Evolutionary conservation across 1,140 invertebrate species (phyloP).

Genomic region (Protaetia brevitarsis): DNA sequence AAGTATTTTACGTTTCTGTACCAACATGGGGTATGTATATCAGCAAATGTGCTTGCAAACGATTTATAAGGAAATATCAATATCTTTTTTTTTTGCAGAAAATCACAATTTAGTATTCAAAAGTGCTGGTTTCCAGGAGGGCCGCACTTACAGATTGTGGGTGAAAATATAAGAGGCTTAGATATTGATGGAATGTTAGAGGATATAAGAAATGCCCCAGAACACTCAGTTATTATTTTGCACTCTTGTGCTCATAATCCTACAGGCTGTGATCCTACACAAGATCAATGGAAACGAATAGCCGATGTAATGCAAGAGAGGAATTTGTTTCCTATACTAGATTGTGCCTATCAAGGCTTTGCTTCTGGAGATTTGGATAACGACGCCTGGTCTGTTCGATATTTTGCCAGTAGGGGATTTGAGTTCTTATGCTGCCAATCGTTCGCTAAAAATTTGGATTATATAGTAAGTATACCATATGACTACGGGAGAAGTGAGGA

Average conservation of each 20-base stretch:
- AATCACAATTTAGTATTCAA: slow-evolving; percentile 90
- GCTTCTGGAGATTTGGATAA: slow-evolving; percentile 83
- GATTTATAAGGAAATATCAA: no score
- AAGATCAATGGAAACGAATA: slow-evolving; percentile 87
- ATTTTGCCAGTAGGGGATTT: slow-evolving; percentile 79
- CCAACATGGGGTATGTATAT: no score
- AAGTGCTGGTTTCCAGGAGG: slow-evolving; percentile 80
- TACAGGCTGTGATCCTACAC: slow-evolving; percentile 90
- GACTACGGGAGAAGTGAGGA: no score
- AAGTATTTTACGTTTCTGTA: slow-evolving; percentile 83
- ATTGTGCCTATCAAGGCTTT: no score
- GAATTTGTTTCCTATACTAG: slow-evolving; percentile 95
- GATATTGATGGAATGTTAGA: slow-evolving; percentile 82
- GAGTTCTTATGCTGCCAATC: slow-evolving; percentile 92
- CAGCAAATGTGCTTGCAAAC: no score
- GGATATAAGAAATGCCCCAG: slow-evolving; percentile 66
- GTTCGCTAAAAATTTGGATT: slow-evolving; percentile 98
- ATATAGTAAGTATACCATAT: no score
- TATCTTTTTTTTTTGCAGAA: no score
- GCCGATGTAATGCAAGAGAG: slow-evolving; percentile 74
- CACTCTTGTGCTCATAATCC: slow-evolving; percentile 99
- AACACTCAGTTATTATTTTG: slow-evolving; percentile 86
- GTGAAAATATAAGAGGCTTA: slow-evolving; percentile 68
- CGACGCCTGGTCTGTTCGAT: slow-evolving; percentile 86
- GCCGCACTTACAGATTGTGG: slow-evolving; percentile 93